These are phyloP conservation scores for Orthonyx spaldingii DNA, from an alignment of 2,113 vertebrate genomes.

Conservation along the genomic window DNA sequence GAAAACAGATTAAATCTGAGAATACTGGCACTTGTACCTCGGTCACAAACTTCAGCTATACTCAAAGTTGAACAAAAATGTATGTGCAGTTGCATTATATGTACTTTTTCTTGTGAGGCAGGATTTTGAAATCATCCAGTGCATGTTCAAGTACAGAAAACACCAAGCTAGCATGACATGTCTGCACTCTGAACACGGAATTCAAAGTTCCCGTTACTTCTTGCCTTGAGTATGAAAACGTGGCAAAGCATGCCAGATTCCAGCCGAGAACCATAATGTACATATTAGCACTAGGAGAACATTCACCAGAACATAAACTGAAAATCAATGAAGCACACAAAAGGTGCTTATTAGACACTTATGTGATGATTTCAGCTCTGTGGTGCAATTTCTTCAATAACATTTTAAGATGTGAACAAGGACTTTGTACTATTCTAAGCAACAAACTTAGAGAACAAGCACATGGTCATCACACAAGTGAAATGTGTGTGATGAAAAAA, in stretches of 20 bases:
- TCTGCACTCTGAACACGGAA: background rate
- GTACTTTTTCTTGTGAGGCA: background rate
- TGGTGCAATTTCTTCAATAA: background rate
- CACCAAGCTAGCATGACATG: background rate
- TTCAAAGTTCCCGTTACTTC: background rate
- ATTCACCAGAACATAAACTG: background rate
- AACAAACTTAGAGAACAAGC: background rate
- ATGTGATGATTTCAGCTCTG: background rate
- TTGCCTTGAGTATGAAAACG: accelerated
- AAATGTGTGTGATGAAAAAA: background rate
- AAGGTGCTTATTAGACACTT: background rate
- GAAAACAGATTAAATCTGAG: background rate
- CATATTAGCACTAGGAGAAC: background rate
- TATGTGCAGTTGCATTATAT: background rate
- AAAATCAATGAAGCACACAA: background rate
- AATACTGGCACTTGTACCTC: background rate
- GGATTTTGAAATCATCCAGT: background rate
- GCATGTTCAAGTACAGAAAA: background rate
- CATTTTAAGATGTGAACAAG: background rate
- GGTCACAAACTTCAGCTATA: background rate
- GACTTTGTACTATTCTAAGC: background rate
- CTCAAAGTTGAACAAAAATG: background rate
- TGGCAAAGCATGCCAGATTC: background rate
- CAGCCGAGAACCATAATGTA: background rate
- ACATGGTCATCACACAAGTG: background rate